Conservation (phyloP, 2,113 vertebrate genomes). For the Engystomops pustulosus region DNA sequence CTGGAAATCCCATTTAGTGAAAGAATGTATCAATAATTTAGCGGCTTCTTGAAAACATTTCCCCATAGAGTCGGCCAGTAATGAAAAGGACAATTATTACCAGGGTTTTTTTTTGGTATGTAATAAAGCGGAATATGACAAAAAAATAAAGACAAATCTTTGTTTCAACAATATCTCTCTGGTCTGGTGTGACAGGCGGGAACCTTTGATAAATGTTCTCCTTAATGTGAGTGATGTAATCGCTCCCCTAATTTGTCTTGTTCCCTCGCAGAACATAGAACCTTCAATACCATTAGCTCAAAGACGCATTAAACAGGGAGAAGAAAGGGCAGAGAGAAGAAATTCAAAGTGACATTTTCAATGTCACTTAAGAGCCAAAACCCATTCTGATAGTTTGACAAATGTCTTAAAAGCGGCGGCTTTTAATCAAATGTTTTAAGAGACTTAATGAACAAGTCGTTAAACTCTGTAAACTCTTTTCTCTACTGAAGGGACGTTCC, state of each 20-base stretch:
- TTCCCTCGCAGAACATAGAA: constrained; percentile 44
- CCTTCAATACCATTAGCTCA: constrained; percentile 53
- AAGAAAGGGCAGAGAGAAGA: constrained; percentile 36
- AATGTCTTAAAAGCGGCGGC: constrained; percentile 24
- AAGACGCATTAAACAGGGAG: constrained; percentile 36
- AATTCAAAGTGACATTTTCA: constrained; percentile 53
- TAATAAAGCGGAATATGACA: constrained; percentile 10
- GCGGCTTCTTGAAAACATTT: background rate
- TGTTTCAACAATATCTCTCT: background rate
- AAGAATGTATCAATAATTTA: constrained; percentile 32
- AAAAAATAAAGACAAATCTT: background rate
- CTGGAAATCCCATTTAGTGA: background rate
- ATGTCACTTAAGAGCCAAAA: constrained; percentile 44
- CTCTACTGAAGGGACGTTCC: background rate
- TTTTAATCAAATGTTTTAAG: constrained; percentile 51
- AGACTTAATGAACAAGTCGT: constrained; percentile 45
- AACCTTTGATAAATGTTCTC: constrained; percentile 38
- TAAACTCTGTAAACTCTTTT: constrained; percentile 27
- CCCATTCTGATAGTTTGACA: constrained; percentile 50
- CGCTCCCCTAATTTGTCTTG: constrained; percentile 45
- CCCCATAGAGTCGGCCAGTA: background rate
- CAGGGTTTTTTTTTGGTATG: background rate
- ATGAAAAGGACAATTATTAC: background rate
- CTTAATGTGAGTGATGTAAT: constrained; percentile 51
- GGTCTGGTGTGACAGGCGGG: constrained; percentile 12